phyloP scores from a whole-genome alignment of 2,797 vertebrate species.

The Centroberyx gerrardi region DNA sequence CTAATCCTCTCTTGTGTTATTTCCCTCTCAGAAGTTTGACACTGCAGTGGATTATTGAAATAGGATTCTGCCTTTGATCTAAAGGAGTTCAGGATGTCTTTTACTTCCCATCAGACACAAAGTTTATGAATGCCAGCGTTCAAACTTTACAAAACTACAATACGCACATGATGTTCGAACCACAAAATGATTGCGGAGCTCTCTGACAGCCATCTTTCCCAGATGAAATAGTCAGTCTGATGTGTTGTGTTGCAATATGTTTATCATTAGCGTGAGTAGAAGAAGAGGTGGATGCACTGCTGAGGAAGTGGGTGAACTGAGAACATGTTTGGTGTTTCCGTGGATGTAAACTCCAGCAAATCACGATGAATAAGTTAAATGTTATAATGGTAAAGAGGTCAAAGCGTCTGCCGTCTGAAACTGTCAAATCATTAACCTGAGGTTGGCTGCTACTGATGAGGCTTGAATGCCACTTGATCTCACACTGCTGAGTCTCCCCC shows the following conservation, averaged over 20 bases:
- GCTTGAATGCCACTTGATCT: no score
- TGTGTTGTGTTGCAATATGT: background rate
- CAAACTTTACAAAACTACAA: slow-evolving; percentile 3
- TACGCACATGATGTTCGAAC: background rate
- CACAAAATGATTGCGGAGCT: background rate
- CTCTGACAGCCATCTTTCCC: background rate
- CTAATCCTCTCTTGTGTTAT: slow-evolving; percentile 53
- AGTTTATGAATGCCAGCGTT: slow-evolving; percentile 17
- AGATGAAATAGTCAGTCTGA: background rate
- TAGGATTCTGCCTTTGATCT: slow-evolving; percentile 61
- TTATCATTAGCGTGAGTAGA: background rate
- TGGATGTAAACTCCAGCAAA: no score
- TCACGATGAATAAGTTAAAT: no score
- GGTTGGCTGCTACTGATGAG: no score
- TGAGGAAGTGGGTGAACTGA: background rate
- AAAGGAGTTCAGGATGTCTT: slow-evolving; percentile 38
- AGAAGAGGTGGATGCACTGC: background rate
- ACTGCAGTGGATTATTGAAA: slow-evolving; percentile 64
- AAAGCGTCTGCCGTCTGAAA: no score
- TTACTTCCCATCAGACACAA: slow-evolving; percentile 35
- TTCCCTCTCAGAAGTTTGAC: slow-evolving; percentile 46
- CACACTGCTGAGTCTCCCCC: no score
- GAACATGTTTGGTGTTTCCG: background rate
- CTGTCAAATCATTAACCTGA: no score
- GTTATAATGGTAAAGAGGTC: no score